Conservation (phyloP, 2,888 invertebrate genomes). For the Adineta ricciae region DNA sequence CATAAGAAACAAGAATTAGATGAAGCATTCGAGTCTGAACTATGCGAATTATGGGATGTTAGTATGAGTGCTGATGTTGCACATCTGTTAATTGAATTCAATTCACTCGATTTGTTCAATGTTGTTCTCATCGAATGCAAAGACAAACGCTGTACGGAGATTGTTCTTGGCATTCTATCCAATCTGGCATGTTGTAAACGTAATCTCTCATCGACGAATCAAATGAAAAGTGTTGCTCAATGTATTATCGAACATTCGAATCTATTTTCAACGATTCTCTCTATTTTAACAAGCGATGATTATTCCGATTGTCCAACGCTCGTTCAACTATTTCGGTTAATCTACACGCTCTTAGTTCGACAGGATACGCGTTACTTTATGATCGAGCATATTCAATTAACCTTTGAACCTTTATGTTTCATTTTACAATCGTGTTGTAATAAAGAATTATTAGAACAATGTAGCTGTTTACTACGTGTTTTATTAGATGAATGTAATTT, state of each 20-base stretch:
- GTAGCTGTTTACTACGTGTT: background rate
- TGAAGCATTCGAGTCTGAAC: conserved; percentile 6
- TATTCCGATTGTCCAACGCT: conserved; percentile 19
- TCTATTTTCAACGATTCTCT: background rate
- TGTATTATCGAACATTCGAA: background rate
- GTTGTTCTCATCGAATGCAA: background rate
- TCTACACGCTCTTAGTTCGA: background rate
- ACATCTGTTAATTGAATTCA: conserved; percentile 1
- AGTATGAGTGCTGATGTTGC: background rate
- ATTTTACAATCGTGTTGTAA: conserved; percentile 10
- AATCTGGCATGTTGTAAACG: conserved; percentile 13
- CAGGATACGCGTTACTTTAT: background rate
- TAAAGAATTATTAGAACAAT: conserved; percentile 11
- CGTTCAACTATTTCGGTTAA: conserved; percentile 20
- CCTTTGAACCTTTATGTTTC: background rate
- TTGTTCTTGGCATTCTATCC: background rate
- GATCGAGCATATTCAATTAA: background rate
- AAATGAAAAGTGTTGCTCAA: background rate
- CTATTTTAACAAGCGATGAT: conserved; percentile 3
- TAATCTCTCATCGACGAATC: background rate
- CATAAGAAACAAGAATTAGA: background rate
- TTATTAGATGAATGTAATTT: conserved; percentile 14
- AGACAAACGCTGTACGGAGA: conserved; percentile 10
- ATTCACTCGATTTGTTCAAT: background rate
- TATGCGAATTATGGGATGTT: conserved; percentile 21